Evolutionary conservation across 1,140 invertebrate species (phyloP), one percentile per base, ranked within the genome.

Genomic region (Temnothorax longispinosus): DNA sequence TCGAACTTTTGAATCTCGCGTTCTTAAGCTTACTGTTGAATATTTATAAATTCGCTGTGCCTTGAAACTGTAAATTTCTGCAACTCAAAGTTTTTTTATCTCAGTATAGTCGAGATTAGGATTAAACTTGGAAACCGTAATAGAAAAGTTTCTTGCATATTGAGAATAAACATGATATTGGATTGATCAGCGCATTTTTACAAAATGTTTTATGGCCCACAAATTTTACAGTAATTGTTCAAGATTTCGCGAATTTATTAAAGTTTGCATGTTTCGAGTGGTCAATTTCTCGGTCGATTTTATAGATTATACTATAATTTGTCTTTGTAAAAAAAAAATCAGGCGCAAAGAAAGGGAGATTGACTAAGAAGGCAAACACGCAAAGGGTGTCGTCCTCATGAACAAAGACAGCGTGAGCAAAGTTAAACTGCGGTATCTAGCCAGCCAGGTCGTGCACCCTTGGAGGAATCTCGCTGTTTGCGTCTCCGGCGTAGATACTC

Each of bases 361-460:
- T 89, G 88, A 87, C 86, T 90, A 93, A 93, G 92, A 92, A 92
- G 89, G 88, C 91, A 92, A 91, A 92, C 91, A 35, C 21, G 38
- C 50, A 38, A 85, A 76, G 86, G 88, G 89, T 92, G 90, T 87
- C 87, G 86, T 77, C 85, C 85, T 87, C 80, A 74, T 54, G 89
- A 92, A 93, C 91, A 93, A 92, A 93, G 90, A 82, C 81, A 75
- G 89, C 90, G 88, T 91, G 89, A 88, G 85, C 76, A 91, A 91
- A 91, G 90, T 89, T 89, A 87, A 93, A 86, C 86, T 71, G 62
- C 47, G 21, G 71, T 89, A 89, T 89, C 86, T 84, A 86, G 84
- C 64, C 56, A 87, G 65, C 60, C 86, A 90, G 88, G 88, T 87
- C 85, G 86, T 89, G 47, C 81, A 90, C 88, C 86, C 88, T 74